Evolutionary conservation across 2,113 vertebrate genomes (phyloP), one percentile per base, ranked within the genome.

Genomic region (Amphilophus citrinellus): DNA sequence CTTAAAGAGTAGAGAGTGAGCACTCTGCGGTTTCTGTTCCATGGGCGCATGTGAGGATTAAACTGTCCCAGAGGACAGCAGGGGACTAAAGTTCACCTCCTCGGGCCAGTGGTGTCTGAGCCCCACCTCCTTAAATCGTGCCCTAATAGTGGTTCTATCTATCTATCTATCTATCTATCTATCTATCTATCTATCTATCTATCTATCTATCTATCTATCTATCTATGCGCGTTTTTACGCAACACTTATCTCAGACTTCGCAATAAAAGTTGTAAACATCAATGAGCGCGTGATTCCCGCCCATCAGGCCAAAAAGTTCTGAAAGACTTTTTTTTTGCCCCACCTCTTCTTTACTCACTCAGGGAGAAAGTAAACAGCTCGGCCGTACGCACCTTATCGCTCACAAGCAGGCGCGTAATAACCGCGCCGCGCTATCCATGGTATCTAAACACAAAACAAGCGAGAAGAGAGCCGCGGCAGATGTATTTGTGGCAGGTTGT

Each of bases 281-380:
- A 88, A 83, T 87, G 90, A 89, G 61, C 50, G 50, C 68, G 35
- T 75, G 76, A 60, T 66, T 89, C 85, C 86, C 87, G 71, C 53
- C 59, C 68, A 47, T 7, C 9, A 37, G 47, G 39, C 47, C 76
- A 65, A 83, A 79, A 80, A 3, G 44, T 76, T 68, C 10, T 65
- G 68, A n/a, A 32, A 50, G 7, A 17, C 35, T 27, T 27, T 27
- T 24, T 47, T n/a, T 7, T 62, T 9, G 81, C 88, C 14, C 91
- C 91, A 65, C 93, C 90, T 80, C 79, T 13, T 20, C 14, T 47
- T 20, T 61, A 17, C 76, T 73, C 47, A 61, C 50, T 83, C 75
- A 24, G 14, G 35, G 32, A 84, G 59, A 59, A 61, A 20, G 96
- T 96, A 96, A 96, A 96, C 95, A 96, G 77, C 61, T 82, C 76